These are phyloP conservation scores for Dromaius novaehollandiae DNA, from an alignment of 2,113 vertebrate species.

Conservation along the genomic window DNA sequence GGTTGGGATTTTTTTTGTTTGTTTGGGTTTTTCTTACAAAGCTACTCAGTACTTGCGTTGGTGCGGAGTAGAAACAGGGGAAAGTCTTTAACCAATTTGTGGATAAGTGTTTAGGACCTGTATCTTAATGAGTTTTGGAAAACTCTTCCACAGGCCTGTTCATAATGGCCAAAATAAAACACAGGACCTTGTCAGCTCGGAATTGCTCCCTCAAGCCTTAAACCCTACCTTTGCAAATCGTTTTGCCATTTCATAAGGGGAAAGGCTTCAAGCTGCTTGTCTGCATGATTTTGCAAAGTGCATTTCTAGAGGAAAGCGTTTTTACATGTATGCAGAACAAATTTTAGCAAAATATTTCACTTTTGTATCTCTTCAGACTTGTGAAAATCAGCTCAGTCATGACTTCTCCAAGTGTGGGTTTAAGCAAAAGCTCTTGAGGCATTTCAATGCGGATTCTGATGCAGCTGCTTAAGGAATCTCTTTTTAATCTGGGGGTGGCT, in stretches of 20 bases:
- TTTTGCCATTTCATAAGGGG: neutral
- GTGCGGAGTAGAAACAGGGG: neutral
- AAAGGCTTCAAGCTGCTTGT: neutral
- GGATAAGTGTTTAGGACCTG: neutral
- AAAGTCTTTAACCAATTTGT: neutral
- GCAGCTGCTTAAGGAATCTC: conserved; percentile 39
- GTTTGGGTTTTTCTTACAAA: neutral
- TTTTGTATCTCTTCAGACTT: conserved; percentile 16
- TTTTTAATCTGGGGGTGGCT: conserved; percentile 15
- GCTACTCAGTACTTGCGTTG: neutral
- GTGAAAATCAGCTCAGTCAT: neutral
- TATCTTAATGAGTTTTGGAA: neutral
- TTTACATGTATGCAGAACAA: neutral
- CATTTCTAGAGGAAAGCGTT: conserved; percentile 24
- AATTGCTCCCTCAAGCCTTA: neutral
- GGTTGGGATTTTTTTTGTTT: neutral
- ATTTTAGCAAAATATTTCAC: conserved; percentile 9
- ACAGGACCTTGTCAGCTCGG: neutral
- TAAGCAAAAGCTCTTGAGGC: conserved; percentile 14
- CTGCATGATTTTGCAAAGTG: neutral
- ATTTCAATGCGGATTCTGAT: conserved; percentile 18
- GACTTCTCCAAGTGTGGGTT: conserved; percentile 29
- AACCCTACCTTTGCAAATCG: neutral
- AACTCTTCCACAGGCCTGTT: neutral
- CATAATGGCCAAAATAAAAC: neutral